These are phyloP conservation scores for Epicampocera succincta DNA, from an alignment of 2,888 invertebrate species.

Conservation along the genomic window DNA sequence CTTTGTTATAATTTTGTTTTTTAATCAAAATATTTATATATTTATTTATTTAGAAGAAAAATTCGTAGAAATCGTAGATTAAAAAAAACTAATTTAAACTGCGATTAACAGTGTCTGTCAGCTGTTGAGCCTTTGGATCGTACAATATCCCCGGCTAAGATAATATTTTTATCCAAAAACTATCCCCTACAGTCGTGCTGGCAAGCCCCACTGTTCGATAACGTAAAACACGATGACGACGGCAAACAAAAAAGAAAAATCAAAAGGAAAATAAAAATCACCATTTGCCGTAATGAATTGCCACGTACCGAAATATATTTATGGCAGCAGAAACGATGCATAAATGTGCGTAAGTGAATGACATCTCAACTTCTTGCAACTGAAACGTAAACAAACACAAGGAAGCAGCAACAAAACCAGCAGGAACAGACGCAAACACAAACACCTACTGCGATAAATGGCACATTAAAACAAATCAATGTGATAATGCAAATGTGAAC, in stretches of 20 bases:
- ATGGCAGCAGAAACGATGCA: neutral
- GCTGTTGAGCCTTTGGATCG: too few relatives aligned
- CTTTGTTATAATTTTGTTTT: too few relatives aligned
- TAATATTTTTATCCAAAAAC: too few relatives aligned
- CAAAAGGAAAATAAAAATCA: conserved; percentile 36
- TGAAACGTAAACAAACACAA: conserved; percentile 39
- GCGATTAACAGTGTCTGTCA: too few relatives aligned
- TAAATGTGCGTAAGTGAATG: conserved; percentile 1
- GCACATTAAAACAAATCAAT: conserved; percentile 65
- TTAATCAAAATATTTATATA: too few relatives aligned
- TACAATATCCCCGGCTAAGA: too few relatives aligned
- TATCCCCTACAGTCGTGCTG: too few relatives aligned
- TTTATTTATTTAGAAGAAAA: too few relatives aligned
- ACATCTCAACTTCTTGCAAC: conserved; percentile 60
- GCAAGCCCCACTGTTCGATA: conserved; percentile 12
- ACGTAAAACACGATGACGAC: conserved; percentile 40
- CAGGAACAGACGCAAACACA: conserved; percentile 55
- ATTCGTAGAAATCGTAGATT: too few relatives aligned
- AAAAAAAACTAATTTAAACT: too few relatives aligned
- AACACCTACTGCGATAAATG: conserved; percentile 69
- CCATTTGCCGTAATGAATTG: conserved; percentile 61
- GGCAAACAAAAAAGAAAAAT: conserved; percentile 26
- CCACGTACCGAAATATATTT: conserved; percentile 40
- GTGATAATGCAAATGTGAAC: conserved; percentile 67
- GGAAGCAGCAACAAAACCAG: conserved; percentile 50